Evolutionary conservation across 1,140 invertebrate species (phyloP).

Genomic region (Drosophila funebris): DNA sequence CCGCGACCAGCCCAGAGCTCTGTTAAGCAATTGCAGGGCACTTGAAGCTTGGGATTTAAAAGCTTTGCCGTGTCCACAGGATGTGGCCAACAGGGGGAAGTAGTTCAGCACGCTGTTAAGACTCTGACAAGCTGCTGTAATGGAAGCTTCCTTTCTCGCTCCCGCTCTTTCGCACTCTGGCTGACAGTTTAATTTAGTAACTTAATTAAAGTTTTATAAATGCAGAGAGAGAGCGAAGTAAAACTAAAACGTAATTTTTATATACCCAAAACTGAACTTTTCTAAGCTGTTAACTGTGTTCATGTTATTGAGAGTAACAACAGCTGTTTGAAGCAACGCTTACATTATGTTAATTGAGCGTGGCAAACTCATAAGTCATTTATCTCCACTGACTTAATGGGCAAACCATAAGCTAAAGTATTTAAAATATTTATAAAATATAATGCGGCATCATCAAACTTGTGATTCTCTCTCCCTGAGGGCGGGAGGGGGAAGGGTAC

Average conservation of each 20-base stretch:
- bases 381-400: conserved; percentile 68
- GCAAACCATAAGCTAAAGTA: conserved; percentile 64
- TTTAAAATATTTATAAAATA: conserved; percentile 69
- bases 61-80: conserved; percentile 76
- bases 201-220: conserved; percentile 53
- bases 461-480: too few species aligned
- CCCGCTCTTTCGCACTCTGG: background rate
- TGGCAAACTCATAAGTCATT: conserved; percentile 54
- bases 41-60: conserved; percentile 62
- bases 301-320: background rate
- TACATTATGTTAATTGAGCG: conserved; percentile 41
- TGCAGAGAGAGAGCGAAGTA: background rate
- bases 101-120: conserved; percentile 53
- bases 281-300: background rate
- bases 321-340: conserved; percentile 5
- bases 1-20: conserved; percentile 6
- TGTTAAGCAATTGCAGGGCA: conserved; percentile 50
- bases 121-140: conserved; percentile 61
- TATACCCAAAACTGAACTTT: background rate
- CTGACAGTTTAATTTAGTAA: conserved; percentile 44
- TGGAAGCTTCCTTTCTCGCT: conserved; percentile 42
- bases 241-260: too few species aligned
- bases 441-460: conserved; percentile 51
- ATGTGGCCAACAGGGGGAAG: conserved; percentile 52
- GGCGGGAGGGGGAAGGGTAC: background rate